Conservation (phyloP, 2,888 invertebrate genomes). For the Deladenus siricidicola region DNA sequence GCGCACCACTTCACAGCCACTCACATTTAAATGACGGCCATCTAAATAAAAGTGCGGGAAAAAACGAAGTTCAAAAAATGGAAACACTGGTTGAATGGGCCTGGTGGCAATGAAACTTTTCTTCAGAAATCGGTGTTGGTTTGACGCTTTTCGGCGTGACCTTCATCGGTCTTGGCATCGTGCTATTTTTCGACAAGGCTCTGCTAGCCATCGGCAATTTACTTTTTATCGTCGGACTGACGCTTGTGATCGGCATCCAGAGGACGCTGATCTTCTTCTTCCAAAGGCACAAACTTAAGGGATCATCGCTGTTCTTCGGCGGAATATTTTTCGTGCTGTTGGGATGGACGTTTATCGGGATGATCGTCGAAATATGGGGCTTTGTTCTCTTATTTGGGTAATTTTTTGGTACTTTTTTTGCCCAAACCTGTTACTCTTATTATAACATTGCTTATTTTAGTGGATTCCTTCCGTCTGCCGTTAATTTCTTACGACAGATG, state of each 20-base stretch:
- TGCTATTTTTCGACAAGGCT: constrained; percentile 90
- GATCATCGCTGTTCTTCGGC: constrained; percentile 47
- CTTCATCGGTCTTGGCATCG: constrained; percentile 83
- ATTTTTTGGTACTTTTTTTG: constrained; percentile 28
- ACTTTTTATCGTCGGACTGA: constrained; percentile 84
- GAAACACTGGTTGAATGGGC: too few species aligned
- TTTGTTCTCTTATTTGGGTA: constrained; percentile 68
- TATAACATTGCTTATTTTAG: constrained; percentile 62
- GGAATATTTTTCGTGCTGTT: constrained; percentile 83
- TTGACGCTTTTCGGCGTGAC: constrained; percentile 88
- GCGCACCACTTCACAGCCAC: too few species aligned
- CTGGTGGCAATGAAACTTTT: too few species aligned
- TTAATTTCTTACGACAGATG: constrained; percentile 85
- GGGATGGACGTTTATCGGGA: constrained; percentile 92
- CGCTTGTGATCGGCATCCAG: constrained; percentile 89
- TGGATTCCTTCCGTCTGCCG: constrained; percentile 90
- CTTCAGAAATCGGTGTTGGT: constrained; percentile 80
- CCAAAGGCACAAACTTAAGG: constrained; percentile 64
- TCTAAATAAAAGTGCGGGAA: too few species aligned
- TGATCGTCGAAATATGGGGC: constrained; percentile 91
- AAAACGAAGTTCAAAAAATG: too few species aligned
- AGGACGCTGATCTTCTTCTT: constrained; percentile 94
- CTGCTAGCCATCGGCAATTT: constrained; percentile 95
- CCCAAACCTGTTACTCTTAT: neutral
- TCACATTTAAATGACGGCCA: too few species aligned